These are phyloP conservation scores for Tetragonula carbonaria DNA, from an alignment of 2,888 invertebrate genomes.

Conservation along the genomic window DNA sequence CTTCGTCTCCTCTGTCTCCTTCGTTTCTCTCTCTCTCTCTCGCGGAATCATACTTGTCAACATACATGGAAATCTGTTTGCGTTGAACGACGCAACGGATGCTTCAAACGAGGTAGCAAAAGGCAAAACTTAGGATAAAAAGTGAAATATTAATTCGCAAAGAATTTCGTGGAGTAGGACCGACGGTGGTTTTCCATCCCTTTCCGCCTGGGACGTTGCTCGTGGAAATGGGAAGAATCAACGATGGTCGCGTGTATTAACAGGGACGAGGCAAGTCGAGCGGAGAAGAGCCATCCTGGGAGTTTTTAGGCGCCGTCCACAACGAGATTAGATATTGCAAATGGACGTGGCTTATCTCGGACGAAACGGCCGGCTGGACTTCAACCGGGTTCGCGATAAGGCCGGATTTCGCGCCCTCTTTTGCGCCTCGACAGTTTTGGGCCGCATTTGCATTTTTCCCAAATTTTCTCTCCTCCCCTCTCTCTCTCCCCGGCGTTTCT, in stretches of 20 bases:
- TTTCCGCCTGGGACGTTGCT: background rate
- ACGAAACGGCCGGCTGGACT: slow-evolving; percentile 63
- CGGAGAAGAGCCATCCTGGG: slow-evolving; percentile 51
- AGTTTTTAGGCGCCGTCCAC: slow-evolving; percentile 63
- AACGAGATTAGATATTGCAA: slow-evolving; percentile 78
- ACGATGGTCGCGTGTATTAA: slow-evolving; percentile 15
- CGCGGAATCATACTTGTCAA: slow-evolving; percentile 38
- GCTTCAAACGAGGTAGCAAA: slow-evolving; percentile 14
- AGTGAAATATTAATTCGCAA: slow-evolving; percentile 5
- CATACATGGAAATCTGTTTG: background rate
- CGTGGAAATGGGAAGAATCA: slow-evolving; percentile 34
- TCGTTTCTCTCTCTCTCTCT: no score
- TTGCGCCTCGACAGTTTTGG: slow-evolving; percentile 68
- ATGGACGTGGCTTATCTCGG: slow-evolving; percentile 75
- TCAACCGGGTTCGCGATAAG: slow-evolving; percentile 60
- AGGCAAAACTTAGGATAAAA: slow-evolving; percentile 11
- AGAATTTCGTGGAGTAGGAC: background rate
- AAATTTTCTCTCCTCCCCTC: slow-evolving; percentile 51
- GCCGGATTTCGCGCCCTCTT: slow-evolving; percentile 63
- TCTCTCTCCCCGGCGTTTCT: background rate
- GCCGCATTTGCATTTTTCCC: slow-evolving; percentile 70
- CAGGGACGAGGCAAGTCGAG: slow-evolving; percentile 25
- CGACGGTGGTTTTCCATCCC: background rate
- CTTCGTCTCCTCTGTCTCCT: background rate
- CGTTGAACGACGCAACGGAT: slow-evolving; percentile 10